Evolutionary conservation across 2,888 invertebrate species (phyloP), one percentile per base, ranked within the genome.

Genomic region (Silvanus unidentatus): DNA sequence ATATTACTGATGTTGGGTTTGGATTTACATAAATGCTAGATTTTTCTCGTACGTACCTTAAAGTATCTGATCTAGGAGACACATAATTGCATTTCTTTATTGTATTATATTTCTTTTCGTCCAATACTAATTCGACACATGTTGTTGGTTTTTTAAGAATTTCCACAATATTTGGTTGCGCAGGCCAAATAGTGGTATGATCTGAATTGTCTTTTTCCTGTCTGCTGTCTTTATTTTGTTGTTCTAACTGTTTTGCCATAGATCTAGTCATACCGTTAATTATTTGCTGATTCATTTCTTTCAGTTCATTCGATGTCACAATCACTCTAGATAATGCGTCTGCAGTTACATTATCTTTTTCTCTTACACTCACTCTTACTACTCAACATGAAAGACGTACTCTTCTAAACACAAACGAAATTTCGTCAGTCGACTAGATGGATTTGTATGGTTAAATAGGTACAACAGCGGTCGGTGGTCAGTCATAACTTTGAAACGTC

Each of bases 391-490:
- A 38, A 37, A 43, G 30, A 43, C 45, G 28, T 48, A 45, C 29
- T 47, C 39, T 28, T 47, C 47, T 43, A 43, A 58, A 22, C 22
- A 22, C 22, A 22, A 22, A 22, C 22, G 22, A 22, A 22, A 22
- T 22, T 22, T 22, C 4, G 22, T 22, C 3, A 22, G 22, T 22
- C 22, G 22, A 22, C 22, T 22, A 5, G 22, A 22, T 22, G 22
- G 58, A 43, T 53, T 53, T 2, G 49, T 55, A n/a, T 59, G 35
- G 43, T 58, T 50, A 22, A 22, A 22, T 22, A 22, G 8, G 22
- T 22, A 22, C 3, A 22, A 8, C 8, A 22, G 8, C 8, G 22
- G 22, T 22, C 22, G 3, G 8, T 22, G 22, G 22, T 22, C 22
- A 8, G 22, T 22, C 22, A 5, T 22, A 5, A 22, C 8, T 8